A percentile compares a stretch with the other conserved stretches of the same genome.
Conservation (phyloP, 2,797 vertebrate genomes). For the Hydrolagus colliei region DNA sequence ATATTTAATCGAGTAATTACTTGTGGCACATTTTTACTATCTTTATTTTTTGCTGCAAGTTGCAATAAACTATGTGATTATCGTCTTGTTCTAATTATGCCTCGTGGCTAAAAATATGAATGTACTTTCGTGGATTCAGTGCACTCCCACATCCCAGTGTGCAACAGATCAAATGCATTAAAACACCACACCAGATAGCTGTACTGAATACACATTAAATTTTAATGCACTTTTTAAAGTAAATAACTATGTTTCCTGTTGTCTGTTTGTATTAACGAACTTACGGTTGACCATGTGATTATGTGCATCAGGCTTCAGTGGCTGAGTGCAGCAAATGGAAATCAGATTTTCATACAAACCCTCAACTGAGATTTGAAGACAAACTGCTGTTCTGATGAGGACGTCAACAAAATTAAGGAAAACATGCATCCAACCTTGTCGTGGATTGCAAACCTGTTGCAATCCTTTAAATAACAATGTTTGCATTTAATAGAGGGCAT, state of each 20-base stretch:
- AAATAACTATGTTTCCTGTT: slow-evolving; percentile 14
- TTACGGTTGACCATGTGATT: not conserved
- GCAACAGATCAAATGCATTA: slow-evolving; percentile 2
- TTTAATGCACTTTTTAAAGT: slow-evolving; percentile 11
- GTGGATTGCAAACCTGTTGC: too few relatives aligned
- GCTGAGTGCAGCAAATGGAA: not conserved
- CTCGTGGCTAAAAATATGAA: not conserved
- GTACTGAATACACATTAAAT: not conserved
- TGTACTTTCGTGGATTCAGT: not conserved
- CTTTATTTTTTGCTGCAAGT: not conserved
- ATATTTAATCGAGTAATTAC: slow-evolving; percentile 18
- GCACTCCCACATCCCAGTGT: not conserved
- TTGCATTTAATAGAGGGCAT: not conserved
- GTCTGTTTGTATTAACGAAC: not conserved
- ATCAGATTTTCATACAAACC: not conserved
- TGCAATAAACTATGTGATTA: not conserved
- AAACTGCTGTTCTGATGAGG: not conserved
- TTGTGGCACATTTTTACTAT: not conserved
- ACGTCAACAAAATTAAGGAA: not conserved
- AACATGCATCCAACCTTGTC: not conserved
- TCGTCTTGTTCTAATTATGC: not conserved
- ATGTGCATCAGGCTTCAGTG: slow-evolving; percentile 7
- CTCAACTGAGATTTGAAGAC: not conserved
- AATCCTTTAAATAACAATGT: not conserved
- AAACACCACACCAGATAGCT: not conserved